These are phyloP conservation scores for Parnassius glacialis DNA, from an alignment of 2,888 invertebrate genomes.

Conservation along the genomic window DNA sequence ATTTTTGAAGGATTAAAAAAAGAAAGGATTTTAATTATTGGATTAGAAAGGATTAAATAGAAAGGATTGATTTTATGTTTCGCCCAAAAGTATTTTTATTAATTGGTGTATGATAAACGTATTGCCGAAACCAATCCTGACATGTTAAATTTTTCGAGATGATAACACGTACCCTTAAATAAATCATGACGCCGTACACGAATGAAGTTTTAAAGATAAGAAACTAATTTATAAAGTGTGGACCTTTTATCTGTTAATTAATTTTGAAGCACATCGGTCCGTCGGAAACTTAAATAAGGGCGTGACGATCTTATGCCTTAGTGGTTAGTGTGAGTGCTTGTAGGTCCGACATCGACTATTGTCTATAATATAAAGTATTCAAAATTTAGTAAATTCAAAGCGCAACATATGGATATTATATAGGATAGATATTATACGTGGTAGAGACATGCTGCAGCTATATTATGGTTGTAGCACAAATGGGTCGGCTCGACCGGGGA, in stretches of 20 bases:
- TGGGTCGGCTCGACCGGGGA: no score
- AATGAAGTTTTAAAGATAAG: conserved; percentile 20
- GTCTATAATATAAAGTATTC: no score
- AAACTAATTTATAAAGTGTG: conserved; percentile 3
- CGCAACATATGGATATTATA: no score
- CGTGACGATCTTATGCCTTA: no score
- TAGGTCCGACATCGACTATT: no score
- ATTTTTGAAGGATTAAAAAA: background rate
- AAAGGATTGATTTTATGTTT: background rate
- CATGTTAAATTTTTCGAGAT: conserved; percentile 19
- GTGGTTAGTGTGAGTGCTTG: no score
- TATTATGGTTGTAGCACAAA: no score
- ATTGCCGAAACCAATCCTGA: conserved; percentile 13
- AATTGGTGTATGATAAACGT: conserved; percentile 19
- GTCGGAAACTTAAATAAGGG: background rate
- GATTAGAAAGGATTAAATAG: background rate
- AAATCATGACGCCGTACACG: conserved; percentile 8
- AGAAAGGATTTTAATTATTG: no score
- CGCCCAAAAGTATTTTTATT: conserved; percentile 7
- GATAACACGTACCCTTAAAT: conserved; percentile 16
- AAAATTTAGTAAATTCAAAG: no score
- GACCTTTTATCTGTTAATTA: conserved; percentile 11
- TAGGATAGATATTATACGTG: no score
- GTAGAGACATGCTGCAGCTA: no score
- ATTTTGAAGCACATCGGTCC: background rate